Base-by-base conservation (phyloP, 2,888 invertebrate species). In the Drosophila subquinaria region DNA sequence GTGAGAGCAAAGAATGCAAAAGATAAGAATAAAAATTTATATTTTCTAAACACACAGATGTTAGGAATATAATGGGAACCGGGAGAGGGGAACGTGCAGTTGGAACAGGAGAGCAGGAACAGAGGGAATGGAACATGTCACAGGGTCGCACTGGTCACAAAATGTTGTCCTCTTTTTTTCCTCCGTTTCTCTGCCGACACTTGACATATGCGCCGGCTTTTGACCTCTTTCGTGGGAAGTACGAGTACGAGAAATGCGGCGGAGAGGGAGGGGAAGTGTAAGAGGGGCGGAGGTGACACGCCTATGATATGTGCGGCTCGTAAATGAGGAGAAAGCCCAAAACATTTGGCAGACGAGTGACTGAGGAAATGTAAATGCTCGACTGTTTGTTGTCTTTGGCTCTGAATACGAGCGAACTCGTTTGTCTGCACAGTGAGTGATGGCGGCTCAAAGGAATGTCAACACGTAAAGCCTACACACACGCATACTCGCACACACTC, bases 201-300 rank as follows among this genome's bases (percentile, higher is more conserved):
- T 90, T 90, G 90, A 90, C 91, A 91, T 81, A 82, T 77, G 86
- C 77, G 89, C 80, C 83, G 87, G 88, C 89, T 91, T 89, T 91
- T 90, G 91, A 91, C 91, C 91, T 85, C 82, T 76, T 89, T 84
- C 45, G 38, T 47, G 57, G 20, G 20, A 38, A 36, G 57, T 17
- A 10, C 30, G 36, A 55, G 23, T 30, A 8, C 30, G 27, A 23
- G 23, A 23, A 27, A 17, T 20, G 11, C 13, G 33, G 30, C 13
- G 15, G 10, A 10, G 1, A 27, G 36, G 5, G 36, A 17, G 36
- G 6, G 36, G 13, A 30, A 35, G 10, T 8, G 38, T 10, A 30
- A 30, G 40, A 10, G n/a, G 43, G 6, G 17, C 8, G 36, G 30
- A 52, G n/a, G 36, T 62, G 69, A 51, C 66, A 66, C 55, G 66